phyloP scores from a whole-genome alignment of 1,140 invertebrate species.

The Drosophila nigrodunni region DNA sequence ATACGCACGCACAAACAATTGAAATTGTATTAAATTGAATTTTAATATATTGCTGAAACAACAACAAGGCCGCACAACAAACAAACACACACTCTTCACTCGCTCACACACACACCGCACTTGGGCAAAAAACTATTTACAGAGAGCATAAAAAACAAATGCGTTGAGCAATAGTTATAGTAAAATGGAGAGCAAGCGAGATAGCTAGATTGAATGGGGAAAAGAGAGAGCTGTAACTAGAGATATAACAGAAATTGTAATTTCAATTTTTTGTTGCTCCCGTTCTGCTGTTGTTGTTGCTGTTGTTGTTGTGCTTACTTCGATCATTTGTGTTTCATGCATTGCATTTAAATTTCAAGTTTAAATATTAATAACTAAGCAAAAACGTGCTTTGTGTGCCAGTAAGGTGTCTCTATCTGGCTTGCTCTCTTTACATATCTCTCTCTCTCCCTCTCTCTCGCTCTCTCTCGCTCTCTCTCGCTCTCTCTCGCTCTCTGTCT shows the following conservation, averaged over 20 bases:
- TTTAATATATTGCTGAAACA: slow-evolving; percentile 77
- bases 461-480: not conserved
- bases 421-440: not conserved
- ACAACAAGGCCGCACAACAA: slow-evolving; percentile 41
- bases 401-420: not conserved
- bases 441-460: not conserved
- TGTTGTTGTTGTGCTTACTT: slow-evolving; percentile 23
- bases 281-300: slow-evolving; percentile 3
- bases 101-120: not conserved
- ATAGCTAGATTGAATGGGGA: not conserved
- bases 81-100: slow-evolving; percentile 28
- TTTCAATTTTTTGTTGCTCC: slow-evolving; percentile 25
- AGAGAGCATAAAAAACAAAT: slow-evolving; percentile 26
- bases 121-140: slow-evolving; percentile 38
- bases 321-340: slow-evolving; percentile 62
- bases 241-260: slow-evolving; percentile 41
- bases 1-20: slow-evolving; percentile 71
- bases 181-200: not conserved
- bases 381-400: slow-evolving; percentile 34
- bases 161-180: not conserved
- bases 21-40: slow-evolving; percentile 82
- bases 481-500: not conserved
- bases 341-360: slow-evolving; percentile 73
- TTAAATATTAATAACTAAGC: slow-evolving; percentile 78
- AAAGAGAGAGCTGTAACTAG: no score